A percentile compares a stretch with the other conserved stretches of the same genome.
These are phyloP conservation scores for Silurus asotus DNA, from an alignment of 2,113 vertebrate species.

Conservation along the genomic window DNA sequence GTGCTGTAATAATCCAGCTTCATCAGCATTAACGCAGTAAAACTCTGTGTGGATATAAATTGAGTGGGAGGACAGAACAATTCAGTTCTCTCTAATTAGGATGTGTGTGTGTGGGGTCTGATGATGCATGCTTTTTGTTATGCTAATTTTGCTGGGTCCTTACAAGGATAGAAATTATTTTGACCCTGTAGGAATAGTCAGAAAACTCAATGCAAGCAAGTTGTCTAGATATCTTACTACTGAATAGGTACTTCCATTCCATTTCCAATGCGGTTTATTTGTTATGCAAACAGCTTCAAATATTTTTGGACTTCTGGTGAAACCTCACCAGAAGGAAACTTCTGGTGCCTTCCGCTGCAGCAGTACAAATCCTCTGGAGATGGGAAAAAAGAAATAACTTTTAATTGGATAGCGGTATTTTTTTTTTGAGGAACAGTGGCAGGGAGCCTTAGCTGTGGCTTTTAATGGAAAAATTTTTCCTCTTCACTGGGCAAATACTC, in stretches of 20 bases:
- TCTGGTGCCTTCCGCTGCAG: slow-evolving; percentile 40
- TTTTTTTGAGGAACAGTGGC: slow-evolving; percentile 46
- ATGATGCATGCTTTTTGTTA: neutral
- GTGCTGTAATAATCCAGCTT: slow-evolving; percentile 30
- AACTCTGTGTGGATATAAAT: slow-evolving; percentile 28
- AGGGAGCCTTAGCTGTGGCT: slow-evolving; percentile 59
- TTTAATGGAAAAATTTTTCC: slow-evolving; percentile 67
- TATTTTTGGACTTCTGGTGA: slow-evolving; percentile 26
- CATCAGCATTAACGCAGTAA: slow-evolving; percentile 45
- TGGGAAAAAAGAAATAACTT: slow-evolving; percentile 56
- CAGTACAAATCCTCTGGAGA: slow-evolving; percentile 51
- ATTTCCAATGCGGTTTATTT: slow-evolving; percentile 44
- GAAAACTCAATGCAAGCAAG: slow-evolving; percentile 10
- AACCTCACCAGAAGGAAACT: slow-evolving; percentile 45
- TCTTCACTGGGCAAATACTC: slow-evolving; percentile 65
- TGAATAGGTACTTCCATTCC: slow-evolving; percentile 11
- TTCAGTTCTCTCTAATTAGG: slow-evolving; percentile 43
- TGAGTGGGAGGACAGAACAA: slow-evolving; percentile 26
- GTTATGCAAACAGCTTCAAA: slow-evolving; percentile 24
- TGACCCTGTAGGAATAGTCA: too few species aligned
- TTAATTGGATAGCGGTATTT: slow-evolving; percentile 65
- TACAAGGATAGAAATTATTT: neutral
- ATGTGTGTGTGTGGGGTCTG: slow-evolving; percentile 4
- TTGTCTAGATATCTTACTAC: slow-evolving; percentile 29
- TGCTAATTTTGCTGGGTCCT: neutral